Evolutionary conservation across 2,888 invertebrate genomes (phyloP), one percentile per base, ranked within the genome.

Genomic region (Lepidocyrtoides sp.): DNA sequence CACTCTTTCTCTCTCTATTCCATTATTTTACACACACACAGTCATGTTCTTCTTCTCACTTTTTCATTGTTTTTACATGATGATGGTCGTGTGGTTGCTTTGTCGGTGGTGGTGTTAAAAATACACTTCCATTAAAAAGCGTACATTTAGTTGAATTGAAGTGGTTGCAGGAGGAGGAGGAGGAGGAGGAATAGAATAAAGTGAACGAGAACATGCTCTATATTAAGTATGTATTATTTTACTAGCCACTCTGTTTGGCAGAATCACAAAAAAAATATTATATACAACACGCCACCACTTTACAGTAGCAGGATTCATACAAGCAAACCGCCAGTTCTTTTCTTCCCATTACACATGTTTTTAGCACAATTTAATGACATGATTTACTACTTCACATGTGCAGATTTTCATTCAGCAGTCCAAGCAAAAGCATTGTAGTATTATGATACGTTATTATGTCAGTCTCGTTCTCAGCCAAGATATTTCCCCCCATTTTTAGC

Each of bases 351-450:
- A 92, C 92, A 89, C 92, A 92, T 92, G 89, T n/a, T 92, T 92
- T 85, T 82, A 89, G 89, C 92, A 87, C 90, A 20, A 63, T 84
- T 87, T 92, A 92, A 92, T 92, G 90, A 91, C 92, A 92, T 92
- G 92, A 92, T 92, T 92, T 92, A 92, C 84, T 75, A 51, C 69
- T 75, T 89, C 75, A 88, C 75, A 63, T 91, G 87, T 87, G 84
- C 82, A 91, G 83, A 83, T n/a, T 83, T 83, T 83, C 63, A 44
- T 82, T 41, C 60, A 63, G 23, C 36, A 17, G 12, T 57, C 12
- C 41, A 82, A 77, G 10, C 41, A 20, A 32, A 48, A 51, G 26
- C 44, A 20, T 23, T 72, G 20, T 72, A 72, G 23, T 72, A 41
- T 17, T 23, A 17, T 63, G 63, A 14, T 69, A 69, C 2, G 2